A percentile compares a stretch with the other conserved stretches of the same genome.
phyloP scores from a whole-genome alignment of 2,888 invertebrate genomes.

The Slavum lentiscoides region DNA sequence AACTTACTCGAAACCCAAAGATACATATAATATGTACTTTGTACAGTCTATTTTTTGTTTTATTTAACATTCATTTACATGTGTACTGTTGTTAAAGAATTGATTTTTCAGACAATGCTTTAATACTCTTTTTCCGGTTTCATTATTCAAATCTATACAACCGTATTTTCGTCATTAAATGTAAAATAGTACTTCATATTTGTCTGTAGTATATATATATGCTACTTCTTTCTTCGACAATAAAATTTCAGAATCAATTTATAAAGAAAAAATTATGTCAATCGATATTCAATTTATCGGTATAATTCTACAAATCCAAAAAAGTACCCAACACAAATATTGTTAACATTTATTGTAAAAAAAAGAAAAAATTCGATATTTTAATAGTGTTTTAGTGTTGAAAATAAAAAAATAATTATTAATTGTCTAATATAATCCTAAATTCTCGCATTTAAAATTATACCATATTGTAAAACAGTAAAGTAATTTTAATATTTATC shows the following conservation, averaged over 20 bases:
- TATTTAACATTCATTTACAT: background rate
- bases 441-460: too few relatives aligned
- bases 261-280: background rate
- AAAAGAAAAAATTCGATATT: too few relatives aligned
- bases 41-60: background rate
- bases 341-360: too few relatives aligned
- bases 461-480: too few relatives aligned
- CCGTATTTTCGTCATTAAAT: background rate
- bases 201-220: background rate
- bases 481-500: too few relatives aligned
- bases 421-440: too few relatives aligned
- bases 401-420: too few relatives aligned
- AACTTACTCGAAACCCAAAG: background rate
- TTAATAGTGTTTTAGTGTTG: too few relatives aligned
- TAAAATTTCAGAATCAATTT: background rate
- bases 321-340: too few relatives aligned
- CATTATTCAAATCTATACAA: background rate
- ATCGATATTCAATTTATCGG: background rate
- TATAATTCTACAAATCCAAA: background rate
- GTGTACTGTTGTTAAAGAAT: background rate
- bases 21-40: background rate
- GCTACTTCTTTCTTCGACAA: background rate
- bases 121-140: background rate
- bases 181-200: background rate
- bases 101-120: background rate